These are phyloP conservation scores for Podabrus alpinus DNA, from an alignment of 2,888 invertebrate genomes.

Conservation along the genomic window DNA sequence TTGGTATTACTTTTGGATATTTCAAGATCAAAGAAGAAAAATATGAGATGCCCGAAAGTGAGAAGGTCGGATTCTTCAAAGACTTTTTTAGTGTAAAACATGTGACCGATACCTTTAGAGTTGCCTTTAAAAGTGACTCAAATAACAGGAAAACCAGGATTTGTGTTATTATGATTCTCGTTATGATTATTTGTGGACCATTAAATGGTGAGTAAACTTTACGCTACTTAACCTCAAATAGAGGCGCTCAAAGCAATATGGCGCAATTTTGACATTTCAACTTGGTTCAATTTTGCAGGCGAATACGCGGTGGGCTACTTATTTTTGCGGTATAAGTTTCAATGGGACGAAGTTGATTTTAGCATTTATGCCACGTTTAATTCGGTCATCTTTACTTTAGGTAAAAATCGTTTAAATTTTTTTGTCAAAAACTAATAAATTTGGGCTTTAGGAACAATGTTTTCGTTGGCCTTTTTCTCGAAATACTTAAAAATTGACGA, in stretches of 20 bases:
- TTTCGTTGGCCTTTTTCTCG: conserved; percentile 47
- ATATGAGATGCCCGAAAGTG: conserved; percentile 50
- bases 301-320: conserved; percentile 63
- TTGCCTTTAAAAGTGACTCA: conserved; percentile 75
- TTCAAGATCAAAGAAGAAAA: conserved; percentile 52
- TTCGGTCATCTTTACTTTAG: conserved; percentile 60
- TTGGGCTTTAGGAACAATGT: conserved; percentile 40
- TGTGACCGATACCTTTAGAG: conserved; percentile 73
- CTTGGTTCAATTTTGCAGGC: conserved; percentile 53
- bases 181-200: conserved; percentile 80
- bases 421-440: background rate
- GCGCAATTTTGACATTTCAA: too few relatives aligned
- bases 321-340: conserved; percentile 61
- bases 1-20: conserved; percentile 39
- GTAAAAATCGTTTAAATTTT: conserved; percentile 47
- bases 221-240: too few relatives aligned
- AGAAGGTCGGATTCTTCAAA: conserved; percentile 50
- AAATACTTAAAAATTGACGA: conserved; percentile 48
- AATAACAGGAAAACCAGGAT: conserved; percentile 72
- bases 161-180: conserved; percentile 72
- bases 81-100: conserved; percentile 73
- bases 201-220: conserved; percentile 67
- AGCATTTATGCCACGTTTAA: conserved; percentile 63
- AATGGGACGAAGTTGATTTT: conserved; percentile 64
- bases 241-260: too few relatives aligned